These are phyloP conservation scores for Discoglossus pictus DNA, from an alignment of 2,797 vertebrate species.

Conservation along the genomic window DNA sequence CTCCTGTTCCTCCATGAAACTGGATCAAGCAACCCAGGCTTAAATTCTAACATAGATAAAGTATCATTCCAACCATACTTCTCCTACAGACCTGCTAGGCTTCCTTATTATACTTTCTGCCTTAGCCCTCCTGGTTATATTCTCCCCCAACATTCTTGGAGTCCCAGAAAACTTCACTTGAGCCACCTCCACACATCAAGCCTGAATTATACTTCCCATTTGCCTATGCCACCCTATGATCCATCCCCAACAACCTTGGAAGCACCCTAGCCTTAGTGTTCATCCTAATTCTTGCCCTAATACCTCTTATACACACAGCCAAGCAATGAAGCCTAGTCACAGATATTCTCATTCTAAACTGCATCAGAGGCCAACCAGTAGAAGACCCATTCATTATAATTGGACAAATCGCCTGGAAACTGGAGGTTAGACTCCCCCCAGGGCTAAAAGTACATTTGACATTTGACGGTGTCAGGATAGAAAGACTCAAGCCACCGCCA, in stretches of 20 bases:
- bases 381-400: too few species aligned
- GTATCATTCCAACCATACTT: conserved; percentile 62
- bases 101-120: accelerated
- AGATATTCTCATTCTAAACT: too few species aligned
- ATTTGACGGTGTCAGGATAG: too few species aligned
- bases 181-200: conserved; percentile 26
- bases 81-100: conserved; percentile 30
- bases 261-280: too few species aligned
- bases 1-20: conserved; percentile 37
- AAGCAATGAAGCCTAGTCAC: too few species aligned
- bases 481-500: too few species aligned
- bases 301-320: too few species aligned
- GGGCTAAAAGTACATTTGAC: too few species aligned
- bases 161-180: conserved; percentile 66
- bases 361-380: too few species aligned
- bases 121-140: accelerated
- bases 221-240: conserved; percentile 9
- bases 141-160: conserved; percentile 35
- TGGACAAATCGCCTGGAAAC: too few species aligned
- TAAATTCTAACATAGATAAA: conserved; percentile 53
- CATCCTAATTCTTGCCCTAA: too few species aligned
- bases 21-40: conserved; percentile 55
- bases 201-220: conserved; percentile 20
- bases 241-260: conserved; percentile 2
- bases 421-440: too few species aligned